These are phyloP conservation scores for Toxotes jaculatrix DNA, from an alignment of 2,113 vertebrate genomes.

Conservation along the genomic window DNA sequence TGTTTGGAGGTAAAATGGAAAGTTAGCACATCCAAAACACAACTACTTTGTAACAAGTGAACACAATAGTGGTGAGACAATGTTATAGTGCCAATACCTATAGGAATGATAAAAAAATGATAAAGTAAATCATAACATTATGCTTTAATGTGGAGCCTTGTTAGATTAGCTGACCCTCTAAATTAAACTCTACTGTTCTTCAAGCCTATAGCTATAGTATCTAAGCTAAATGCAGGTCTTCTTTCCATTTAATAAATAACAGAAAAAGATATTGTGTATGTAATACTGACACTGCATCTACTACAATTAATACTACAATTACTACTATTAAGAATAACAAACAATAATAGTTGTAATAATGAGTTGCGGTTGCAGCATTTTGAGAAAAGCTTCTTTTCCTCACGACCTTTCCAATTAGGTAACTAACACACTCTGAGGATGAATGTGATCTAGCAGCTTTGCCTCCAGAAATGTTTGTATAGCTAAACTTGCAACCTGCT, in stretches of 20 bases:
- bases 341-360: not conserved
- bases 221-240: too few species aligned
- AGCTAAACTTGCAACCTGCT: constrained; percentile 9
- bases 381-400: not conserved
- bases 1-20: too few species aligned
- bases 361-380: not conserved
- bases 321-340: not conserved
- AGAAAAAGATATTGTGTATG: not conserved
- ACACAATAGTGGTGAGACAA: not conserved
- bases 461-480: not conserved
- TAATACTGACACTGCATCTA: not conserved
- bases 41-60: not conserved
- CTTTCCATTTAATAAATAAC: not conserved
- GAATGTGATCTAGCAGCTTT: not conserved
- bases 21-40: too few species aligned
- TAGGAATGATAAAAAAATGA: not conserved
- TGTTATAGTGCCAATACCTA: not conserved
- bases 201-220: not conserved
- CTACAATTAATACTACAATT: not conserved
- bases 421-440: not conserved
- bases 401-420: not conserved
- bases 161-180: not conserved
- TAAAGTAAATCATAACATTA: not conserved
- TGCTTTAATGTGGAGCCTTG: not conserved
- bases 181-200: not conserved